Base-by-base conservation (phyloP, 2,113 vertebrate genomes). In the Bambusicola thoracicus region DNA sequence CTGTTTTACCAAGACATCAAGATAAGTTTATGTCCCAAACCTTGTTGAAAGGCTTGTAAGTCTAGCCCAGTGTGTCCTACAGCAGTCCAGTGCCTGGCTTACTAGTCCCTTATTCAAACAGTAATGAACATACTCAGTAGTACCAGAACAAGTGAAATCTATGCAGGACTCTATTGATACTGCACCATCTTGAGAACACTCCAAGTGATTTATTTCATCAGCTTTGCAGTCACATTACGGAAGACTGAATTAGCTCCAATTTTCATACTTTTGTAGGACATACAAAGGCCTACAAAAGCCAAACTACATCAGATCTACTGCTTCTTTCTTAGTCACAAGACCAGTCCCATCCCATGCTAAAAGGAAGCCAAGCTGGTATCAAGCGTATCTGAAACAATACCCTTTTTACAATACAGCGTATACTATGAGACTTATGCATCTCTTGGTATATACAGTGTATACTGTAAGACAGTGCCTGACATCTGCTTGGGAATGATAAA, bases 151-250 rank as follows among this genome's bases (percentile, higher is more conserved):
- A 80, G 41, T 43, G 15, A 58, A 24, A 63, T 55, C 40, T 63
- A 22, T 59, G 46, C 7, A 59, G 68, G 20, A 49, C 15, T 76
- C 63, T 56, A 59, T 16, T 0, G 1, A 27, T 49, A 53, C 8
- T 59, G 8, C 0, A 0, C 32, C 59, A 73, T 36, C 32, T 21
- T 83, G 38, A 68, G 32, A n/a, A 20, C 17, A 13, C 15, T 76
- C 38, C 38, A 36, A 76, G 53, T n/a, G 2, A 80, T 62, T 85
- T 55, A 80, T 76, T 76, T 80, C 63, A 76, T 29, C 67, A 79
- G 12, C 24, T 56, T 3, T 66, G 12, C 62, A 75, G 8, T 15
- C 29, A 36, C 29, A 7, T 27, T 21, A n/a, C 9, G 44, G 32
- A 36, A 49, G 32, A n/a, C 8, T 46, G 22, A 84, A 59, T 58